A percentile compares a stretch with the other conserved stretches of the same genome.
Conservation (phyloP, 2,113 vertebrate species). For the Caloenas nicobarica region DNA sequence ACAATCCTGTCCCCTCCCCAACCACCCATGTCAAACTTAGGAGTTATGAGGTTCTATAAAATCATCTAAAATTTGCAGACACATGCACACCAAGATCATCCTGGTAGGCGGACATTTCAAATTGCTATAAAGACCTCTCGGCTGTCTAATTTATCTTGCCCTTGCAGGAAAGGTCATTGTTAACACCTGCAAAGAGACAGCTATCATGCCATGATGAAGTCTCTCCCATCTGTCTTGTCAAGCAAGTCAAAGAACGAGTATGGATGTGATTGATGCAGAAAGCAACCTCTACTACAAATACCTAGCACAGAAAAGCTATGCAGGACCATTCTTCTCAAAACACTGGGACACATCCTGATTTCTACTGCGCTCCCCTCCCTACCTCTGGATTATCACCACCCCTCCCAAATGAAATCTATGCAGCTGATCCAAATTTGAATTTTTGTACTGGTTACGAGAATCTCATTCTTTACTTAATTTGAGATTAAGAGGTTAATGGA, state of each 20-base stretch:
- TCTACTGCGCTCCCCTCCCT: background rate
- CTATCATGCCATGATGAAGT: background rate
- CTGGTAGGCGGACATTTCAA: background rate
- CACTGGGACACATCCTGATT: background rate
- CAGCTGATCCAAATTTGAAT: background rate
- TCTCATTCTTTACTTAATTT: background rate
- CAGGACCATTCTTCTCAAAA: background rate
- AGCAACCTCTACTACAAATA: background rate
- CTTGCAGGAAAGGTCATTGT: background rate
- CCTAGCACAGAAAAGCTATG: background rate
- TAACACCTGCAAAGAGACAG: background rate
- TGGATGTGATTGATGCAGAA: background rate
- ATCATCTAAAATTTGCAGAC: slow-evolving; percentile 18
- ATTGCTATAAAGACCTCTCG: background rate
- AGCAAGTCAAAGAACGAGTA: background rate
- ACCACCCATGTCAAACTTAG: background rate
- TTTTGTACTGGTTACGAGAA: background rate
- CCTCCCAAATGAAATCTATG: background rate
- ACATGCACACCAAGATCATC: background rate
- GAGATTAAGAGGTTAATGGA: background rate
- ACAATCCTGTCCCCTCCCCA: background rate
- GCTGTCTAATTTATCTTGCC: slow-evolving; percentile 11
- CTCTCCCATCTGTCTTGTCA: background rate
- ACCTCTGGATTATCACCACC: background rate
- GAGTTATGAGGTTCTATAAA: background rate